Evolutionary conservation across 2,888 invertebrate species (phyloP).

Genomic region (Parelbella ahira): DNA sequence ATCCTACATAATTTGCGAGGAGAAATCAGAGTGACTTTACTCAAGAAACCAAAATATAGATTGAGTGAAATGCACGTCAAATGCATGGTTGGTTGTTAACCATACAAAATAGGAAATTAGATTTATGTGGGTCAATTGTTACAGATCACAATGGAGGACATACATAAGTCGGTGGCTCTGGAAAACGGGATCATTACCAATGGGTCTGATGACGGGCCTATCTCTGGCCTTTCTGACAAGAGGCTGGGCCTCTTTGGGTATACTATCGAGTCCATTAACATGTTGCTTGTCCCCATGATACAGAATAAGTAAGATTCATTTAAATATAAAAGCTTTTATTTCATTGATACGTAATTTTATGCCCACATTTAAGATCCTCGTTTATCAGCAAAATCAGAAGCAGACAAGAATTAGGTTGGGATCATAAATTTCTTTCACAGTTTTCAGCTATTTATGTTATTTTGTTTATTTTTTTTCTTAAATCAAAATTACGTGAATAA

Average conservation of each 20-base stretch:
- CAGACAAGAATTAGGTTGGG: too few relatives aligned
- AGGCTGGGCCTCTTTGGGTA: constrained; percentile 95
- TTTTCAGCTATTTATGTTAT: too few relatives aligned
- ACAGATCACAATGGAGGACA: constrained; percentile 92
- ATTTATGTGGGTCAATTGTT: constrained; percentile 15
- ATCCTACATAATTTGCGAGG: too few relatives aligned
- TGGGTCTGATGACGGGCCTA: constrained; percentile 44
- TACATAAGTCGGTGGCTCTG: constrained; percentile 72
- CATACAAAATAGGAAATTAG: constrained; percentile 1
- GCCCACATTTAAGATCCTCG: too few relatives aligned
- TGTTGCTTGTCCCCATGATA: constrained; percentile 97
- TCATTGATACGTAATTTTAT: too few relatives aligned
- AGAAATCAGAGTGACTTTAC: too few relatives aligned
- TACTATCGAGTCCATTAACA: constrained; percentile 95
- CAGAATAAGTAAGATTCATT: constrained; percentile 94
- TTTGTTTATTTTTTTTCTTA: too few relatives aligned
- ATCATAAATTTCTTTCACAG: too few relatives aligned
- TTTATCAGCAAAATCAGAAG: too few relatives aligned
- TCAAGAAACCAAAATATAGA: background rate
- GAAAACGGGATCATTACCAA: constrained; percentile 45
- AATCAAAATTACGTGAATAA: too few relatives aligned
- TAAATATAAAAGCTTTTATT: too few relatives aligned
- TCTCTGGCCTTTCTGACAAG: constrained; percentile 86
- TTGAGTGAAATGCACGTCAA: constrained; percentile 7
- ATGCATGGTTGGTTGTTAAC: constrained; percentile 8